phyloP scores from a whole-genome alignment of 2,113 vertebrate species.

The Epinephelus fuscoguttatus region DNA sequence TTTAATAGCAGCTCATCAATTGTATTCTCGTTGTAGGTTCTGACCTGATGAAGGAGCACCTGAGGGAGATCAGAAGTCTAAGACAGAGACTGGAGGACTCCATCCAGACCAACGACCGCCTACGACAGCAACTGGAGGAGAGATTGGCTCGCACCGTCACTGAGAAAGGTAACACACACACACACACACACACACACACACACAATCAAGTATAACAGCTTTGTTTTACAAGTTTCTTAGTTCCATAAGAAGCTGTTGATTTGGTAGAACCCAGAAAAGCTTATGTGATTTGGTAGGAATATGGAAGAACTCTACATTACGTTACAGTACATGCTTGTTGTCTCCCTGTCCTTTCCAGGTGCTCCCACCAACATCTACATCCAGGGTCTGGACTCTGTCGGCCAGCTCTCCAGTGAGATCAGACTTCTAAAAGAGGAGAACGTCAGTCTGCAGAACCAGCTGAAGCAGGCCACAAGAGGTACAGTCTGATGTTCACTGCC shows the following conservation, averaged over 20 bases:
- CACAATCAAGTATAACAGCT: too few relatives aligned
- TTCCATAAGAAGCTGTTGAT: not conserved
- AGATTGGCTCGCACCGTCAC: constrained; percentile 77
- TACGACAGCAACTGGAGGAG: constrained; percentile 90
- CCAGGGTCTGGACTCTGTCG: constrained; percentile 84
- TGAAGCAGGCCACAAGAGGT: constrained; percentile 86
- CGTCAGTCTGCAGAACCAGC: constrained; percentile 80
- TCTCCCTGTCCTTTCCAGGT: constrained; percentile 68
- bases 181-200: not conserved
- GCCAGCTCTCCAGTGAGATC: constrained; percentile 86
- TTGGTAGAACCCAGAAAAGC: not conserved
- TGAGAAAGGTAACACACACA: constrained; percentile 77
- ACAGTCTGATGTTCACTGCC: not conserved
- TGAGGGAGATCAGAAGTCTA: constrained; percentile 90
- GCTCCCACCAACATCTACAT: constrained; percentile 85
- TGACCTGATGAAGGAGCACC: constrained; percentile 91
- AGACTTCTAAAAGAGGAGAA: constrained; percentile 83
- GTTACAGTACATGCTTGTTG: not conserved
- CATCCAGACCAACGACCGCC: constrained; percentile 91
- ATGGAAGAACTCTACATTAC: not conserved
- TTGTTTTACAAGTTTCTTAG: not conserved
- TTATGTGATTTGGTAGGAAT: not conserved
- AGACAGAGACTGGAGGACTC: constrained; percentile 92
- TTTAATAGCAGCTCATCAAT: not conserved
- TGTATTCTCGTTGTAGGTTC: constrained; percentile 76